A percentile compares a stretch with the other conserved stretches of the same genome.
phyloP scores from a whole-genome alignment of 2,888 invertebrate species.

The Pegoplata infirma region DNA sequence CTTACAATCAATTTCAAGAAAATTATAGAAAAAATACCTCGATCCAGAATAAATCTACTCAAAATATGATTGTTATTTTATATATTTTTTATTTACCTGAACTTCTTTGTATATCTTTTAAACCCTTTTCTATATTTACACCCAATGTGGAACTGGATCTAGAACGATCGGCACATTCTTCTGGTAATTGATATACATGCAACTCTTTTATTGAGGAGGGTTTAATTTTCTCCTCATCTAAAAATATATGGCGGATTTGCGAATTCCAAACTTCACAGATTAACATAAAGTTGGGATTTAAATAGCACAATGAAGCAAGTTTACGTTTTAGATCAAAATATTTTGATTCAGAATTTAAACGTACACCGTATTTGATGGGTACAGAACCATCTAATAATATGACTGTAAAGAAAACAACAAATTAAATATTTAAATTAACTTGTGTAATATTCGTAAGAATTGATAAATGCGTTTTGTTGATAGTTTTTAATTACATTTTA shows the following conservation, averaged over 20 bases:
- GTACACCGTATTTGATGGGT: conserved; percentile 90
- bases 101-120: conserved; percentile 78
- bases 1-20: too few relatives aligned
- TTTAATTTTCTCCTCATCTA: conserved; percentile 80
- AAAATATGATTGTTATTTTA: too few relatives aligned
- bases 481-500: too few relatives aligned
- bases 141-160: conserved; percentile 74
- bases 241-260: conserved; percentile 82
- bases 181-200: conserved; percentile 85
- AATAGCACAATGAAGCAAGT: conserved; percentile 82
- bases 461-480: too few relatives aligned
- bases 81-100: conserved; percentile 71
- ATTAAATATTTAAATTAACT: background rate
- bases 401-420: conserved; percentile 78
- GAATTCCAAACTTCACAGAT: conserved; percentile 86
- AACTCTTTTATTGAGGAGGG: conserved; percentile 80
- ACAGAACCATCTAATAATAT: conserved; percentile 89
- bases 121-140: conserved; percentile 76
- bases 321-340: conserved; percentile 87
- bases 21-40: too few relatives aligned
- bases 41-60: too few relatives aligned
- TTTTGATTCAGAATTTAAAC: conserved; percentile 89
- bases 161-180: conserved; percentile 72
- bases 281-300: conserved; percentile 82
- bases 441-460: too few relatives aligned